These are phyloP conservation scores for Plumapathes pennacea DNA, from an alignment of 92 coral and sea anemone species.

Conservation along the genomic window DNA sequence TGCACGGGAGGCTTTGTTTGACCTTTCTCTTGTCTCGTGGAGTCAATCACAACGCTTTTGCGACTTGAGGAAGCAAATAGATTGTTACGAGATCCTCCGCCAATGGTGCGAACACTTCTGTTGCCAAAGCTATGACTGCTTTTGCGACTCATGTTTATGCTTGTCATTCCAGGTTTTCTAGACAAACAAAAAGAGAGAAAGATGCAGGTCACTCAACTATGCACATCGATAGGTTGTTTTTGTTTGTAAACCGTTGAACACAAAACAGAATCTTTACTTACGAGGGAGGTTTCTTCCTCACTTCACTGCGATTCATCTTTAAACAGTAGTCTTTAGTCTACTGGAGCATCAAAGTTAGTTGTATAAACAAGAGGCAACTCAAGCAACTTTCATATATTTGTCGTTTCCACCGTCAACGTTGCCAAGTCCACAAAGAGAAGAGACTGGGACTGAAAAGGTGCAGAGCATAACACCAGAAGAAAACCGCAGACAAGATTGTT, in stretches of 20 bases:
- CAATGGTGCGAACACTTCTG: conserved; percentile 72
- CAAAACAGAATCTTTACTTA: conserved; percentile 41
- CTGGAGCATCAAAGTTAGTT: neutral
- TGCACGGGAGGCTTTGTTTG: conserved; percentile 88
- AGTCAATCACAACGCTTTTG: conserved; percentile 79
- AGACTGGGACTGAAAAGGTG: neutral
- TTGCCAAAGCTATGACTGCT: conserved; percentile 98
- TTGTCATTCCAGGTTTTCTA: conserved; percentile 55
- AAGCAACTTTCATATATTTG: neutral
- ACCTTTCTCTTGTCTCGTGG: conserved; percentile 70
- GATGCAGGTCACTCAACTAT: too few species aligned
- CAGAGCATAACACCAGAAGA: too few species aligned
- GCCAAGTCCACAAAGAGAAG: neutral
- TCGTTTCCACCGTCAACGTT: conserved; percentile 1
- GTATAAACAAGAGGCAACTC: too few species aligned
- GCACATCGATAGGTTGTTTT: neutral
- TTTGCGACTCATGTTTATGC: conserved; percentile 71
- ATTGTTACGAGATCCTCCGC: conserved; percentile 87
- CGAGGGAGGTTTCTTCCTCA: conserved; percentile 67
- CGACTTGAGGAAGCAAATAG: conserved; percentile 83
- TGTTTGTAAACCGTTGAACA: neutral
- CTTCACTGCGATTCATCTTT: conserved; percentile 73
- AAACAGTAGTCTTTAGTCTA: neutral
- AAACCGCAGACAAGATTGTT: too few species aligned
- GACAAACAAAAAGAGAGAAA: neutral